These are phyloP conservation scores for Sinocyclocheilus maitianheensis DNA, from an alignment of 2,113 vertebrate species.

Conservation along the genomic window DNA sequence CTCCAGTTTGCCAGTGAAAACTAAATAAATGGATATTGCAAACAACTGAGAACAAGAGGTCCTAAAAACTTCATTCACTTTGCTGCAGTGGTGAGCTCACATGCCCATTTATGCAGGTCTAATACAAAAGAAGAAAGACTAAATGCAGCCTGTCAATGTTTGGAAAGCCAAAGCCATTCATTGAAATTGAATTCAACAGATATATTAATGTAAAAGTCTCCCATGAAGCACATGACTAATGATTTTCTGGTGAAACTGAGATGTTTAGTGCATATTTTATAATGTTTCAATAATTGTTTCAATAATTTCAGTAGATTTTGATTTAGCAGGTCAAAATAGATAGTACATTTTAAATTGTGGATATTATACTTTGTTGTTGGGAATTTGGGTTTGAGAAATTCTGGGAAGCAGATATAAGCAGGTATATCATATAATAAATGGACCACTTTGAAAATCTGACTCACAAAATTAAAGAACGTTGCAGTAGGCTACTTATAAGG, in stretches of 20 bases:
- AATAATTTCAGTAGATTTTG: background rate
- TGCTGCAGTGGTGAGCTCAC: constrained; percentile 22
- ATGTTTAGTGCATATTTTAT: too few species aligned
- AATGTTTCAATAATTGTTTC: constrained; percentile 10
- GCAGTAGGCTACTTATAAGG: background rate
- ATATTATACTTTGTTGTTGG: background rate
- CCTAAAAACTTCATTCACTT: constrained; percentile 34
- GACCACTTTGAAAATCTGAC: background rate
- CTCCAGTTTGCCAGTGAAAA: constrained; percentile 47
- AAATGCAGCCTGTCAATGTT: background rate
- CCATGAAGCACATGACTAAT: background rate
- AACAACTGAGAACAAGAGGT: constrained; percentile 8
- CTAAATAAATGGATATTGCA: constrained; percentile 14
- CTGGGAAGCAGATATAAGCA: background rate
- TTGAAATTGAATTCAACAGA: constrained; percentile 16
- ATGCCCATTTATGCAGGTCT: background rate
- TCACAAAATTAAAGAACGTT: background rate
- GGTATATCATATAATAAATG: background rate
- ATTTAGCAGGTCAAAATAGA: background rate
- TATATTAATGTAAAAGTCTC: constrained; percentile 4
- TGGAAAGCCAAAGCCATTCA: background rate
- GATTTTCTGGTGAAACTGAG: background rate
- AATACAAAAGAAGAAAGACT: constrained; percentile 27
- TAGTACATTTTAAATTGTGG: background rate
- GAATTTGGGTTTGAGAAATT: background rate